phyloP scores from a whole-genome alignment of 2,797 vertebrate genomes.

The Triplophysa yarkandensis region DNA sequence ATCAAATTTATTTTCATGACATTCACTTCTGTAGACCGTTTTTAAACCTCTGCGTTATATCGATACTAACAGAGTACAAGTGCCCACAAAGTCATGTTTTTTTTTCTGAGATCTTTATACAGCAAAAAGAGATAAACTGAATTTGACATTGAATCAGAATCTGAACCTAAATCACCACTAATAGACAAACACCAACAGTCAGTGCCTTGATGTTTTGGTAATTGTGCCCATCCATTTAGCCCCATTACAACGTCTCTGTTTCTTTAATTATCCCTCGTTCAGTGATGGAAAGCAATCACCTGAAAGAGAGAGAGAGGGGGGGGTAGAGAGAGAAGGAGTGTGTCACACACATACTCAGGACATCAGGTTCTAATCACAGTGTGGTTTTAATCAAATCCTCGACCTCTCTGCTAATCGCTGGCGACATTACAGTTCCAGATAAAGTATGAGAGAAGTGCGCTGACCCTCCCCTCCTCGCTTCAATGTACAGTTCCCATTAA shows the following conservation, averaged over 20 bases:
- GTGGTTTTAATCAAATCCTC: slow-evolving; percentile 47
- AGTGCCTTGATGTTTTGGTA: background rate
- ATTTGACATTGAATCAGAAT: background rate
- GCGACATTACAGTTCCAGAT: slow-evolving; percentile 42
- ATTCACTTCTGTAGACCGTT: background rate
- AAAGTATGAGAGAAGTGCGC: slow-evolving; percentile 24
- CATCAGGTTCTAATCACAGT: slow-evolving; percentile 36
- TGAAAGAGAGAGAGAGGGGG: slow-evolving; percentile 9
- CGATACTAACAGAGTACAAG: background rate
- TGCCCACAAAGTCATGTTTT: background rate
- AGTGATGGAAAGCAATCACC: slow-evolving; percentile 28
- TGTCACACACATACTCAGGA: slow-evolving; percentile 33
- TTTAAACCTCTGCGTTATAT: background rate
- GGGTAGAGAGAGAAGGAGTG: background rate
- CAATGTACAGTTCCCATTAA: slow-evolving; percentile 41
- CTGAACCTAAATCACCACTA: background rate
- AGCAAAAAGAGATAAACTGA: background rate
- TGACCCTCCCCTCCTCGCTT: slow-evolving; percentile 35
- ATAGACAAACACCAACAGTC: background rate
- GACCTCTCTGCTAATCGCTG: slow-evolving; percentile 42
- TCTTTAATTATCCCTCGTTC: slow-evolving; percentile 13
- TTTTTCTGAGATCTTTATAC: background rate
- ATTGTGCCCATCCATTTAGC: slow-evolving; percentile 15
- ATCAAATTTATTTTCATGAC: background rate
- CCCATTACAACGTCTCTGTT: slow-evolving; percentile 13